Conservation (phyloP, 2,113 vertebrate genomes). For the Erpornis zantholeuca region DNA sequence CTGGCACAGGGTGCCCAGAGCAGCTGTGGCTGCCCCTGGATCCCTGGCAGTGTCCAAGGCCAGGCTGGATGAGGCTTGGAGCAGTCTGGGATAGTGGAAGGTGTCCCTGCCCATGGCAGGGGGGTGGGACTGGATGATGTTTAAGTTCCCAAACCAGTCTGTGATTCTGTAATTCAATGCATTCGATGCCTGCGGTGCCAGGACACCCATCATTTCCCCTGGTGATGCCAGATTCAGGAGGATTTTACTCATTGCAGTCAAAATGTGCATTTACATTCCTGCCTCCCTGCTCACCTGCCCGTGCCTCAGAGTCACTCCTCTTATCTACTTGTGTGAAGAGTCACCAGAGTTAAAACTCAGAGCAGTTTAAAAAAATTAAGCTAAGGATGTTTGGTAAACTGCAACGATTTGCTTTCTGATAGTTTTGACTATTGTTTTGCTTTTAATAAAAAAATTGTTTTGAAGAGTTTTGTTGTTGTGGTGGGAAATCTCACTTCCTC, state of each 20-base stretch:
- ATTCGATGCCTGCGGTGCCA: neutral
- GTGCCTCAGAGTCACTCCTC: neutral
- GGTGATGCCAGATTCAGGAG: neutral
- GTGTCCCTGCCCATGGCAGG: neutral
- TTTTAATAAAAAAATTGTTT: neutral
- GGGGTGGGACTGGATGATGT: too few relatives aligned
- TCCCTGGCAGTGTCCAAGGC: neutral
- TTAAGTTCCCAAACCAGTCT: neutral
- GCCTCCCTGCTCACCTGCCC: neutral
- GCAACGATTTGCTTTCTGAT: neutral
- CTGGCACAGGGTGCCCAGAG: neutral
- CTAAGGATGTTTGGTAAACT: neutral
- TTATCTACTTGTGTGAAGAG: neutral
- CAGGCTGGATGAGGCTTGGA: neutral
- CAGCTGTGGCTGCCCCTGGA: neutral
- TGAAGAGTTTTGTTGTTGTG: neutral
- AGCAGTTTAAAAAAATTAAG: neutral
- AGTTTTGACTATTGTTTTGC: neutral
- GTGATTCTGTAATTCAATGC: neutral
- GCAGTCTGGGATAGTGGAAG: neutral
- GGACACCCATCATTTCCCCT: rapidly evolving
- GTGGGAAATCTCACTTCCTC: neutral
- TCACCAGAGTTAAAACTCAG: neutral
- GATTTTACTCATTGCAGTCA: neutral
- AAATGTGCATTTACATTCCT: neutral